Evolutionary conservation across 2,888 invertebrate species (phyloP), one percentile per base, ranked within the genome.

Genomic region (Tenthredo mesomela): DNA sequence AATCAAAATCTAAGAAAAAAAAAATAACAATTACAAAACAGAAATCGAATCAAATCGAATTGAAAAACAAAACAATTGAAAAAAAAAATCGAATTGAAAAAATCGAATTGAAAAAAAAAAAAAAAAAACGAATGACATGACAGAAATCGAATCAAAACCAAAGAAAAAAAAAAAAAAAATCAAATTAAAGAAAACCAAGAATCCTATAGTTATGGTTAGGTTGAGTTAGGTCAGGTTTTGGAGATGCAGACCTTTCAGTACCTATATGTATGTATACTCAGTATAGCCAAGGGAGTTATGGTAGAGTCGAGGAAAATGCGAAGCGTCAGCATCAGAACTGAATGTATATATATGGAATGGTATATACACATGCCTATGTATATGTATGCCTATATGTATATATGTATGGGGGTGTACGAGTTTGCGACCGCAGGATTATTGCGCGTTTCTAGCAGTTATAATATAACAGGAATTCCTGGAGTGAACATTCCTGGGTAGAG

Each of bases 401-500:
- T 61, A n/a, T 61, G 10, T 47, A 47, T n/a, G 75, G 25, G 67
- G 21, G 67, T 67, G 33, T 77, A 54, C 4, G 77, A 21, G 29
- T 29, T 2, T 40, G 10, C 29, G 77, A 77, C 77, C 80, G 80
- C 80, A 80, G 65, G 65, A 80, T 80, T 80, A 80, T 80, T 80
- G 80, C 80, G 80, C 80, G 37, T 21, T 58, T 40, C 54, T 40
- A 25, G 50, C 54, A 77, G 61, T 47, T 82, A 47, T 37, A 78
- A 61, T 84, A 80, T 86, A 87, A 88, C 87, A 86, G 85, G 89
- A 85, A 88, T 89, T 86, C 85, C 86, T 40, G 21, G 71, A 73
- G 71, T 43, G 82, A 86, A 87, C 86, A 89, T 89, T 88, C 88
- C 87, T 77, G n/a, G 40, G 71, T 29, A 67, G 67, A 70, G 70